A percentile compares a stretch with the other conserved stretches of the same genome.
These are phyloP conservation scores for Gymnocephalus cernua DNA, from an alignment of 2,113 vertebrate genomes.

Conservation along the genomic window DNA sequence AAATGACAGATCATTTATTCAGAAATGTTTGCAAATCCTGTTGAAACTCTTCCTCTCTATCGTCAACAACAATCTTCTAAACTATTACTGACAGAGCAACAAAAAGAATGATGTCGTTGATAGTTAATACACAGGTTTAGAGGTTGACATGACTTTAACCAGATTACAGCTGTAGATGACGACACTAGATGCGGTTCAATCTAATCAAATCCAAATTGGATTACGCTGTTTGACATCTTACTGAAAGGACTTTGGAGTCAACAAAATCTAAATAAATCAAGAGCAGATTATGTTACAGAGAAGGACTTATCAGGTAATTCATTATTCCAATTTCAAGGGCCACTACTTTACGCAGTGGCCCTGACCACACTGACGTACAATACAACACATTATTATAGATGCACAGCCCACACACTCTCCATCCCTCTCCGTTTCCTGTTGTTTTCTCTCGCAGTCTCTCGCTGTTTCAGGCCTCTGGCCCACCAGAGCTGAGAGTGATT, in stretches of 20 bases:
- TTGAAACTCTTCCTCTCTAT: neutral
- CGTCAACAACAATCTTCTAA: neutral
- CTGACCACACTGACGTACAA: constrained; percentile 15
- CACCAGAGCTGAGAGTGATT: constrained; percentile 69
- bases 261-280: neutral
- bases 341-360: neutral
- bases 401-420: constrained; percentile 49
- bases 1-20: neutral
- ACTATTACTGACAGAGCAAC: neutral
- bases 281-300: neutral
- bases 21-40: neutral
- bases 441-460: constrained; percentile 19
- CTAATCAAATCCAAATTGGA: neutral
- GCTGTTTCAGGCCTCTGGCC: constrained; percentile 59
- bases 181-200: neutral
- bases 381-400: constrained; percentile 31
- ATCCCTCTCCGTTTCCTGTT: constrained; percentile 35
- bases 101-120: neutral
- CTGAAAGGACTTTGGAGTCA: neutral
- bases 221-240: neutral
- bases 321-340: constrained; percentile 12
- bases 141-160: neutral
- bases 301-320: constrained; percentile 5
- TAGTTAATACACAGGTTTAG: neutral
- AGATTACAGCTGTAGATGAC: constrained; percentile 10